phyloP scores from a whole-genome alignment of 2,797 vertebrate species.

The Cossypha dichroa region DNA sequence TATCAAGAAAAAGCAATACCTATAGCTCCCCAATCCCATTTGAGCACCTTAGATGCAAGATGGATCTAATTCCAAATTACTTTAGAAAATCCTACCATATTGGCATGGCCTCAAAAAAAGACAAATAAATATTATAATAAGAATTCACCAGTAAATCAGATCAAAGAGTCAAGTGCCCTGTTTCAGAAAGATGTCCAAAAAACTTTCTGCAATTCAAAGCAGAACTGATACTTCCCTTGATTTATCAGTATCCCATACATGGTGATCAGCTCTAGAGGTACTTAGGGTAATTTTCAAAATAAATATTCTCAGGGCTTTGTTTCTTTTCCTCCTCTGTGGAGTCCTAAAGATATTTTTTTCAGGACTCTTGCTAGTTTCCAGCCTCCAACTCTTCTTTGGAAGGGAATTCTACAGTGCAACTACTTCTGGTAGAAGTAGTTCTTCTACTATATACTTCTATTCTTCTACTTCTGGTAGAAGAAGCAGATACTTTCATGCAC shows the following conservation, averaged over 20 bases:
- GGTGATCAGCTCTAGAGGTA: background rate
- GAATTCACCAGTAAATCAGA: background rate
- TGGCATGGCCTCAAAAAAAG: background rate
- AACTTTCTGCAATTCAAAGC: background rate
- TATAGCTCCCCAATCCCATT: background rate
- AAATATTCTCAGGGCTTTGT: background rate
- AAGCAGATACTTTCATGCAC: accelerated
- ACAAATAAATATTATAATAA: background rate
- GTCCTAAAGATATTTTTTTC: background rate
- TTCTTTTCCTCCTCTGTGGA: background rate
- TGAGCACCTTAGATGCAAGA: background rate
- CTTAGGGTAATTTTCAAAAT: background rate
- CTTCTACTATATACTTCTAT: no score
- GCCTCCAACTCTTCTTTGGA: background rate
- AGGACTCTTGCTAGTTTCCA: background rate
- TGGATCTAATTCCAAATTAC: background rate
- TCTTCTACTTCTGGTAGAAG: background rate
- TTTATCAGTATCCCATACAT: background rate
- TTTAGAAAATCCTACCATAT: background rate
- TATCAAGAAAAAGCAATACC: background rate
- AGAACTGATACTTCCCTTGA: background rate
- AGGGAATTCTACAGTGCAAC: background rate
- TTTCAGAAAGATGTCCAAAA: background rate
- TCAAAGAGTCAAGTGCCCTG: background rate
- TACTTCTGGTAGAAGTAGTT: no score